Evolutionary conservation across 2,113 vertebrate genomes (phyloP).

Genomic region (Sprattus sprattus): DNA sequence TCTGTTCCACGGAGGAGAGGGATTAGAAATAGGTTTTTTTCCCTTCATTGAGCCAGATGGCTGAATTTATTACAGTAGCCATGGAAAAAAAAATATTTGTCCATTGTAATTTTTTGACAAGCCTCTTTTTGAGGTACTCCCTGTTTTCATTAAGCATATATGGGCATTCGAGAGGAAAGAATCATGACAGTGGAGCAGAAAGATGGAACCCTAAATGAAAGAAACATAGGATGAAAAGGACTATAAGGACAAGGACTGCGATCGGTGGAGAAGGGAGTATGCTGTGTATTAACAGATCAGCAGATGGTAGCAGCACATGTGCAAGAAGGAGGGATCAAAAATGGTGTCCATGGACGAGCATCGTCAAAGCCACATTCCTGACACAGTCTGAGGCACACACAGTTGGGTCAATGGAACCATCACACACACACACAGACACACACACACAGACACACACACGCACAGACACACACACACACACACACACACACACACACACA

Average conservation of each 20-base stretch:
- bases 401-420: not conserved
- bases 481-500: too few relatives aligned
- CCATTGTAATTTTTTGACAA: not conserved
- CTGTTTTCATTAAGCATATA: not conserved
- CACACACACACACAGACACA: not conserved
- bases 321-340: not conserved
- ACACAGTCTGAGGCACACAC: not conserved
- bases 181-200: not conserved
- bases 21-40: not conserved
- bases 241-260: not conserved
- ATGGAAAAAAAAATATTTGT: not conserved
- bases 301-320: not conserved
- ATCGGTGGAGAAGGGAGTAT: not conserved
- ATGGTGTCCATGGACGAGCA: too few relatives aligned
- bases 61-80: not conserved
- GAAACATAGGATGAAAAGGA: not conserved
- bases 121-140: not conserved
- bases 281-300: not conserved
- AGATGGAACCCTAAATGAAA: not conserved
- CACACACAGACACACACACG: too few relatives aligned
- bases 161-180: not conserved
- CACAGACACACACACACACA: too few relatives aligned
- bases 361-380: not conserved
- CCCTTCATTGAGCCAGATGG: not conserved
- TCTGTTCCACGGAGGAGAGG: not conserved